Evolutionary conservation across 2,888 invertebrate genomes (phyloP), one percentile per base, ranked within the genome.

Genomic region (Blera fallax): DNA sequence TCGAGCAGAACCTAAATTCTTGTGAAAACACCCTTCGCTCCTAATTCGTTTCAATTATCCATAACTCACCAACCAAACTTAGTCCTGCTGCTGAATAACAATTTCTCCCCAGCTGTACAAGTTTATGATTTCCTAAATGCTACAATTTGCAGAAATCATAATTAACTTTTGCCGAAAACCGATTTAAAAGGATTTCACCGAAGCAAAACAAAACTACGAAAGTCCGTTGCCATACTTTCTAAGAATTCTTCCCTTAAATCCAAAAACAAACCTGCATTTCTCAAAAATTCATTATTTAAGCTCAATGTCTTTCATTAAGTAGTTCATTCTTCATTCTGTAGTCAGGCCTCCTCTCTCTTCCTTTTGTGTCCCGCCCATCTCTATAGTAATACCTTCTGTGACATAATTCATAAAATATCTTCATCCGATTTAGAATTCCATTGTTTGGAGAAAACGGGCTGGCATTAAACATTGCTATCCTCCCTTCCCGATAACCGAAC

Each of bases 321-420:
- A 76, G 67, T 67, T 48, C 67, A 37, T 37, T 58, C 18, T 27
- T 62, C 40, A 40, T 40, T 40, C 56, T 14, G n/a, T 18, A 3
- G 1, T 14, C 37, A 8, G 1, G 0, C 18, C 11, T 21, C 7
- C 29, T 1, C 1, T 0, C 18, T 11, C 24, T n/a, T n/a, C n/a
- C n/a, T n/a, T n/a, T n/a, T n/a, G 3, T 27, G 1, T 5, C 18
- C 1, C 18, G 27, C n/a, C 4, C 24, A 24, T 24, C 4, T 5
- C 3, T 8, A n/a, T 43, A 27, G 18, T 62, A 54, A 54, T 70
- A 70, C 69, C 78, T 70, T 45, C 43, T 62, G 62, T 24, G 78
- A 78, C 69, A 78, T 78, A 78, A 78, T 78, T 78, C 69, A 78
- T 78, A 78, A 78, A 78, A 78, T 78, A 78, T 70, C 78, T 78